These are phyloP conservation scores for Xenus cinereus DNA, from an alignment of 2,113 vertebrate species.

Conservation along the genomic window DNA sequence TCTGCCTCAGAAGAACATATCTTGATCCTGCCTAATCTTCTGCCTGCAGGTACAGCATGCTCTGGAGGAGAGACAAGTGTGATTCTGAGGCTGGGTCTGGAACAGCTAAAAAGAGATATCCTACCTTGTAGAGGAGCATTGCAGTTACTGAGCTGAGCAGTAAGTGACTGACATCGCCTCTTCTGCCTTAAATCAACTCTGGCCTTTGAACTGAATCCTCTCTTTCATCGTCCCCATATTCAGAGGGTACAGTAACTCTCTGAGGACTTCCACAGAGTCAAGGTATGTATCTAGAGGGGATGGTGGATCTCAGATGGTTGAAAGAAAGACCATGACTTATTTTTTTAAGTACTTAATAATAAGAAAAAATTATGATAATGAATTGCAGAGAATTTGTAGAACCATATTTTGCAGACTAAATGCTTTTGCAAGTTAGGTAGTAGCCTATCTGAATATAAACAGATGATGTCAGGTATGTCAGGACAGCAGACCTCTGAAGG, in stretches of 20 bases:
- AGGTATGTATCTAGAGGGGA: not conserved
- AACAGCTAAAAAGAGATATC: not conserved
- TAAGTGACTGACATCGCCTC: not conserved
- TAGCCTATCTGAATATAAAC: not conserved
- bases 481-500: not conserved
- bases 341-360: not conserved
- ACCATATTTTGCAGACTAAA: not conserved
- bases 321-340: not conserved
- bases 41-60: not conserved
- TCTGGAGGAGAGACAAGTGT: not conserved
- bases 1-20: not conserved
- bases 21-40: not conserved
- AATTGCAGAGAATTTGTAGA: not conserved
- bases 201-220: not conserved
- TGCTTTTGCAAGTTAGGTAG: not conserved
- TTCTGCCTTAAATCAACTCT: not conserved
- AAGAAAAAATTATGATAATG: not conserved
- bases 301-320: not conserved
- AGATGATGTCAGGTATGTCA: not conserved
- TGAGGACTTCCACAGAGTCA: not conserved
- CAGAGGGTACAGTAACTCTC: not conserved
- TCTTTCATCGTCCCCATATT: not conserved
- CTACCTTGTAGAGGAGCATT: fast-evolving
- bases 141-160: not conserved
- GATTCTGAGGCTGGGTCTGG: not conserved